These are phyloP conservation scores for Mystacornis crossleyi DNA, from an alignment of 2,113 vertebrate species.

Conservation along the genomic window DNA sequence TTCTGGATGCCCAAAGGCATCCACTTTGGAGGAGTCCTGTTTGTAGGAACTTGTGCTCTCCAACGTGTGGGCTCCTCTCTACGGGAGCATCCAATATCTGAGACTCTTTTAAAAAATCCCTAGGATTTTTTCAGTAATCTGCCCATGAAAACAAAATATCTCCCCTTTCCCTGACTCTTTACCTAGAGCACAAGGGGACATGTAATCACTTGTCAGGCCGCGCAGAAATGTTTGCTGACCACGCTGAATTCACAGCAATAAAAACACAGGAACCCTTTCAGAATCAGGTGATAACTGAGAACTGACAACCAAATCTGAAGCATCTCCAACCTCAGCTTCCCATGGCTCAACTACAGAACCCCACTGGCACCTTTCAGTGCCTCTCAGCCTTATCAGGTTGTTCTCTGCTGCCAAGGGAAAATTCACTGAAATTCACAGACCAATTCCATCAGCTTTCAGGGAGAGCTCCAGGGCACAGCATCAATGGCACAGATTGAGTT, in stretches of 20 bases:
- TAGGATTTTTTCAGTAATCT: background rate
- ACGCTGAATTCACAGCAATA: background rate
- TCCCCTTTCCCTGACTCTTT: background rate
- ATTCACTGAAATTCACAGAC: background rate
- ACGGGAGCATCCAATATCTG: background rate
- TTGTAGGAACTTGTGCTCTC: background rate
- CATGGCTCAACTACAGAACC: background rate
- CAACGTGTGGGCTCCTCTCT: rapidly evolving
- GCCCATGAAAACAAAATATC: background rate
- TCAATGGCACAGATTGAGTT: background rate
- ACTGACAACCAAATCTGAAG: background rate
- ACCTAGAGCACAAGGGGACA: background rate
- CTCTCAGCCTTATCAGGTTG: background rate
- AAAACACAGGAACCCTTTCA: background rate
- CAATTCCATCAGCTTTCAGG: slow-evolving; percentile 23
- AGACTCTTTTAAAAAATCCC: background rate
- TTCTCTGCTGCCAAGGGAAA: background rate
- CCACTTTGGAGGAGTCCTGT: background rate
- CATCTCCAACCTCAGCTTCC: background rate
- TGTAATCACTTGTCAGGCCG: background rate
- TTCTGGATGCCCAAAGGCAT: background rate
- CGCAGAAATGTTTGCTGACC: background rate
- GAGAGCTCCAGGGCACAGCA: background rate
- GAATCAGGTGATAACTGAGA: background rate
- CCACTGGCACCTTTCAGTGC: background rate